Evolutionary conservation across 2,888 invertebrate genomes (phyloP).

Genomic region (Vanessa cardui): DNA sequence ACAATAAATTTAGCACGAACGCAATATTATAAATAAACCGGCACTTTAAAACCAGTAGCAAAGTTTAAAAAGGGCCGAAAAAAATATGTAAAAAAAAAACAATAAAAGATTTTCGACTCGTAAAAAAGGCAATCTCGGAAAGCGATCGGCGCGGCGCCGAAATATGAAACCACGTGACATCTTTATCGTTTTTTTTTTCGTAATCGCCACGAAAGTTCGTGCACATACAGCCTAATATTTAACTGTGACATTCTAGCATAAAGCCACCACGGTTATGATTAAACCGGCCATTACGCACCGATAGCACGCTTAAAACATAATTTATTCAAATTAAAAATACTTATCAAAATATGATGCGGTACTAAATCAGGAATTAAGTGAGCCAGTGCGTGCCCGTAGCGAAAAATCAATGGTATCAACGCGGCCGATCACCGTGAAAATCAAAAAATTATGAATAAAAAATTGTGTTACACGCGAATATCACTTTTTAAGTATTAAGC

Average conservation of each 20-base stretch:
- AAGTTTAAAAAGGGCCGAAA: slow-evolving; percentile 38
- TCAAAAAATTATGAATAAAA: slow-evolving; percentile 61
- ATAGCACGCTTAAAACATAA: slow-evolving; percentile 80
- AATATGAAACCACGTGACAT: slow-evolving; percentile 70
- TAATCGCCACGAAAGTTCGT: slow-evolving; percentile 40
- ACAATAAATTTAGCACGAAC: slow-evolving; percentile 36
- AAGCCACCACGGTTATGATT: slow-evolving; percentile 67
- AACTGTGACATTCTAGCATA: slow-evolving; percentile 61
- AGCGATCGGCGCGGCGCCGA: slow-evolving; percentile 53
- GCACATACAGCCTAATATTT: slow-evolving; percentile 31
- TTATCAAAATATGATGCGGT: slow-evolving; percentile 83
- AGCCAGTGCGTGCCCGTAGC: slow-evolving; percentile 70
- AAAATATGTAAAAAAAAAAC: slow-evolving; percentile 32
- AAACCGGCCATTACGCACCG: slow-evolving; percentile 69
- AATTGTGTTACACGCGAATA: slow-evolving; percentile 69
- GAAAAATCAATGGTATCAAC: slow-evolving; percentile 71
- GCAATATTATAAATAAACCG: slow-evolving; percentile 37
- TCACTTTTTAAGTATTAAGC: slow-evolving; percentile 56
- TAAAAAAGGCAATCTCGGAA: slow-evolving; percentile 52
- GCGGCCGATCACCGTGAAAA: slow-evolving; percentile 76
- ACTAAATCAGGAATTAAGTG: slow-evolving; percentile 81
- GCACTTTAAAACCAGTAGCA: slow-evolving; percentile 36
- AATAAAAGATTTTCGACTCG: slow-evolving; percentile 49
- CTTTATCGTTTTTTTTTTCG: slow-evolving; percentile 62
- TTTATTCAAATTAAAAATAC: slow-evolving; percentile 84